Evolutionary conservation across 2,797 vertebrate genomes (phyloP), one percentile per base, ranked within the genome.

Genomic region (Gymnodraco acuticeps): DNA sequence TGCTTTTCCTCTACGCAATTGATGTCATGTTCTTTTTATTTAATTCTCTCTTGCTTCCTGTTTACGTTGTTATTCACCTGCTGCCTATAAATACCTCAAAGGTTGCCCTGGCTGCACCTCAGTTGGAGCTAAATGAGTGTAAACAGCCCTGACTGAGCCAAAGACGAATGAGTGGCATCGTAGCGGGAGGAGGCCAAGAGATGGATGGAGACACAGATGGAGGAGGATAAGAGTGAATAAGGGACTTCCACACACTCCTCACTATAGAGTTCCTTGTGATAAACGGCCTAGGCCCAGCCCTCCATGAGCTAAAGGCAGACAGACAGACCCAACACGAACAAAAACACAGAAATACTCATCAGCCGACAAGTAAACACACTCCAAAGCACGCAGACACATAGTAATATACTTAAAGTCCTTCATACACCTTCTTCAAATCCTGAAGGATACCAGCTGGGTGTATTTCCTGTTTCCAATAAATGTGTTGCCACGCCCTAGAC

Each of bases 111-210:
- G 74, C 72, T 80, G 81, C 77, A 80, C 85, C 87, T 80, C 88
- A 75, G 90, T 75, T 80, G 87, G 86, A 90, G 85, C 81, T 91
- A 91, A 90, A 94, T 89, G 81, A 93, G 88, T 86, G 85, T 91
- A 87, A 93, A 93, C 89, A 89, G 84, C 78, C 70, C 84, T 89
- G 89, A 87, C 88, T 84, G 85, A 78, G 77, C 81, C 73, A 5
- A 53, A 91, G 90, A 90, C 64, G 27, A 82, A 90, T 88, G 87
- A 88, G 66, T 79, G 86, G 87, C 80, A 80, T 61, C 41, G 15
- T 73, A 45, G 16, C 64, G 81, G 83, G 88, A 78, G 82, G 80
- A 84, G 73, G 86, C 53, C 12, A 1, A 65, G 84, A 90, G 90
- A 92, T 85, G 64, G 90, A 90, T 91, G 77, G 79, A 87, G 85